Evolutionary conservation across 2,888 invertebrate species (phyloP), one percentile per base, ranked within the genome.

Genomic region (Tetranychus piercei): DNA sequence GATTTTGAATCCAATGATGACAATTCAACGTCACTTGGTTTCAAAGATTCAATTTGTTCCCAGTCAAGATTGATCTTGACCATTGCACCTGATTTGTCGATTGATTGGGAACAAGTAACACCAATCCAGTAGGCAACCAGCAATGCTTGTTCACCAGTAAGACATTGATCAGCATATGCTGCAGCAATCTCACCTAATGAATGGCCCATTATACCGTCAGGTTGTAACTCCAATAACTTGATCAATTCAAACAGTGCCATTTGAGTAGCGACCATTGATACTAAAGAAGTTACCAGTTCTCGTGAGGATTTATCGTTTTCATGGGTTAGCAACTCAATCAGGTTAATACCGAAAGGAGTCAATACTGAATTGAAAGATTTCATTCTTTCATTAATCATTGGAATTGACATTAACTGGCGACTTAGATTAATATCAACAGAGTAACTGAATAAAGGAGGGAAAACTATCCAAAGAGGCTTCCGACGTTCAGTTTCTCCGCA

Each of bases 111-210:
- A 71, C 44, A 44, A 71, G 15, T 23, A 44, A 23, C 34, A 6
- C 83, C 83, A 78, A 85, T 81, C 81, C 83, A 84, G 80, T 84
- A 85, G 20, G 85, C 85, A 72, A 84, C 81, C 64, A 84, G 80
- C 76, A 85, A 82, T 6, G 85, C 82, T 79, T 85, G 84, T 76
- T 84, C 84, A 15, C 83, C 82, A 15, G 83, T 85, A 74, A 85
- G 80, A 55, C 83, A 82, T 18, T 84, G 84, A 79, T 85, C 85
- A 72, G 84, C 84, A 80, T 85, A 85, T 6, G 83, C 85, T 80
- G 85, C 85, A 43, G 83, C 84, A 76, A 85, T 81, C 79, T 85
- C 85, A 73, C 85, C 85, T 1, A 82, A 55, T n/a, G 72, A 74
- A 22, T 76, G 45, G 0, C 76, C 74, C 44, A 85, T 81, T 76